phyloP scores from a whole-genome alignment of 2,113 vertebrate genomes.

The Antidorcas marsupialis region DNA sequence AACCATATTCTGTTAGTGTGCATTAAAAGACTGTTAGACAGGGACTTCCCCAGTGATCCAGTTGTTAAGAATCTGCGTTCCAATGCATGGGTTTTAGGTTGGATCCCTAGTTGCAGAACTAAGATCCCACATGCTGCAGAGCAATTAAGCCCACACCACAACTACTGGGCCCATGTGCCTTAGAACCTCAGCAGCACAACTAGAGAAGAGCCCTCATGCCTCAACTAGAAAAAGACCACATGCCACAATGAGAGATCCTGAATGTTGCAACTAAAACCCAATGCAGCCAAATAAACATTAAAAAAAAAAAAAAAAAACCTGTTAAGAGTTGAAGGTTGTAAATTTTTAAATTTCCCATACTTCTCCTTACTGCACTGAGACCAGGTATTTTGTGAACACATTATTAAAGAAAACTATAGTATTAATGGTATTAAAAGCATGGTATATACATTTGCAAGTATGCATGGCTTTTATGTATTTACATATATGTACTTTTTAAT shows the following conservation, averaged over 20 bases:
- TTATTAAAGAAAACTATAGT: background rate
- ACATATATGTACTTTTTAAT: background rate
- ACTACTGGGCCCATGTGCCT: background rate
- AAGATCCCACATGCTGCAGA: background rate
- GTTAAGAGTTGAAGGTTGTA: background rate
- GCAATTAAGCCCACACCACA: background rate
- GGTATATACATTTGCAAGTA: background rate
- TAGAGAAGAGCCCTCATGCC: background rate
- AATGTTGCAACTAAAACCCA: background rate
- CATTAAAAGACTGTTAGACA: background rate
- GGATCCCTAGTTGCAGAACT: background rate
- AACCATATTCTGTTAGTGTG: background rate
- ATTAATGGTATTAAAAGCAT: background rate
- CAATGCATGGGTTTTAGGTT: background rate
- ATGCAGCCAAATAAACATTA: background rate
- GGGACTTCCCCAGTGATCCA: background rate
- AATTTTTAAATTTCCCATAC: background rate
- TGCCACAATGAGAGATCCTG: background rate
- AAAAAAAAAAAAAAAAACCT: background rate
- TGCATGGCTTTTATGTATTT: background rate
- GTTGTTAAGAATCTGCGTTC: accelerated
- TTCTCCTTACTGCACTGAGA: background rate
- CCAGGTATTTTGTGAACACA: background rate
- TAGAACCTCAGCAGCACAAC: background rate
- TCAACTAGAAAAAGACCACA: background rate